Conservation (phyloP, 2,113 vertebrate species). For the Quiscalus mexicanus region DNA sequence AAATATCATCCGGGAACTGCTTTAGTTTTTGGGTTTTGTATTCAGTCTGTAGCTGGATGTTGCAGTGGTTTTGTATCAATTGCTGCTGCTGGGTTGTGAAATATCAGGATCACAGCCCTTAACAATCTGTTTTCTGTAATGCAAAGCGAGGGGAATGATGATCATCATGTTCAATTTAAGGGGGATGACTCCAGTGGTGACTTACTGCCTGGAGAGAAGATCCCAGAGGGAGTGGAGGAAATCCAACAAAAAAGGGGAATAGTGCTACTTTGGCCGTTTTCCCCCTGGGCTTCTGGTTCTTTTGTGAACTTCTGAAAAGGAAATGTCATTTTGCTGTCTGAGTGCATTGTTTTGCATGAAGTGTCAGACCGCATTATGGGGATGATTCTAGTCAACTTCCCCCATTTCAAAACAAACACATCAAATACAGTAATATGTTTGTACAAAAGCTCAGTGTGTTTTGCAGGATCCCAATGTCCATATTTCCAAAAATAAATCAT, state of each 20-base stretch:
- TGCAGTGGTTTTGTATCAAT: neutral
- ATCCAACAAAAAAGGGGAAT: neutral
- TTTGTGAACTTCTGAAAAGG: conserved; percentile 11
- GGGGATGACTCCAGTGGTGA: neutral
- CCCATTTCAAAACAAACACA: neutral
- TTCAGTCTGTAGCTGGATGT: neutral
- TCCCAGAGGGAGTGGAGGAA: neutral
- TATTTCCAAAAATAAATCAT: neutral
- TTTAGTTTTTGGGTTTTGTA: neutral
- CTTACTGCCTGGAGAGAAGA: neutral
- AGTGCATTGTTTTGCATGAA: neutral
- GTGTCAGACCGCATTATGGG: neutral
- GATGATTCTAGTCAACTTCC: neutral
- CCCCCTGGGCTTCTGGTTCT: neutral
- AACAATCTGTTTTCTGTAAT: neutral
- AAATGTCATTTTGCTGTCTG: conserved; percentile 14
- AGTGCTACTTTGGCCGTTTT: neutral
- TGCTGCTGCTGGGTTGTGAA: neutral
- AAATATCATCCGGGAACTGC: neutral
- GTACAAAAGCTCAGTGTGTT: neutral
- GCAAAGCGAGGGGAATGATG: neutral
- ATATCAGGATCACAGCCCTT: neutral
- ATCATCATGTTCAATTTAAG: neutral
- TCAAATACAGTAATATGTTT: neutral
- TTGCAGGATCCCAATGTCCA: neutral